Base-by-base conservation (phyloP, 2,888 invertebrate species). In the Micoletzkya japonica region DNA sequence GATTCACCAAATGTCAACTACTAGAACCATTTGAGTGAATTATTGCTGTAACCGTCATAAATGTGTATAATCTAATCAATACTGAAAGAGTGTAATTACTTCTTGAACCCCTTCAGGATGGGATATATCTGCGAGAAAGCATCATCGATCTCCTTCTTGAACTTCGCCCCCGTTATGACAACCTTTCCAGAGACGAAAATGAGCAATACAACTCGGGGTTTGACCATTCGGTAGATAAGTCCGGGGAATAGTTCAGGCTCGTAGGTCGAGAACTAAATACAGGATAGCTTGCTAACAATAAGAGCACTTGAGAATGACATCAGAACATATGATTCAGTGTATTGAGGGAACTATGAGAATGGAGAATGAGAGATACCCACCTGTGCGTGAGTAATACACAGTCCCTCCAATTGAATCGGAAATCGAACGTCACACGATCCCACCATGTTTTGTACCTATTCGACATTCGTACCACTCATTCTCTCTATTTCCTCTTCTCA, bases 221-320 rank as follows among this genome's bases (percentile, higher is more conserved):
- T 92, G 52, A 97, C 93, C 80, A 78, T 85, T 82, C 97, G 90
- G 87, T 98, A 98, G 71, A 98, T 94, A 37, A 98, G 89, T n/a
- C 97, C 98, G 7, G 98, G 96, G 87, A 98, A 98, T 70, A 98
- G 88, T 87, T 98, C 98, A 0, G 98, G 97, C 87, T 98, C 98
- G 86, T 98, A 98, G 67, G 93, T 90, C 10, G 68, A 68, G 68
- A 68, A 68, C 58, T 68, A 49, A 20, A 2, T 24, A 54, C 6
- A 26, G 54, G 7, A 37, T 20, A n/a, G n/a, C n/a, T n/a, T n/a
- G n/a, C n/a, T n/a, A n/a, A n/a, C n/a, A n/a, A n/a, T n/a, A n/a
- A n/a, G n/a, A n/a, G n/a, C n/a, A n/a, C n/a, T n/a, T n/a, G n/a
- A n/a, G n/a, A n/a, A n/a, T n/a, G n/a, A n/a, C n/a, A n/a, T n/a